Evolutionary conservation across 2,797 vertebrate species (phyloP), one percentile per base, ranked within the genome.

Genomic region (Lycodopsis pacificus): DNA sequence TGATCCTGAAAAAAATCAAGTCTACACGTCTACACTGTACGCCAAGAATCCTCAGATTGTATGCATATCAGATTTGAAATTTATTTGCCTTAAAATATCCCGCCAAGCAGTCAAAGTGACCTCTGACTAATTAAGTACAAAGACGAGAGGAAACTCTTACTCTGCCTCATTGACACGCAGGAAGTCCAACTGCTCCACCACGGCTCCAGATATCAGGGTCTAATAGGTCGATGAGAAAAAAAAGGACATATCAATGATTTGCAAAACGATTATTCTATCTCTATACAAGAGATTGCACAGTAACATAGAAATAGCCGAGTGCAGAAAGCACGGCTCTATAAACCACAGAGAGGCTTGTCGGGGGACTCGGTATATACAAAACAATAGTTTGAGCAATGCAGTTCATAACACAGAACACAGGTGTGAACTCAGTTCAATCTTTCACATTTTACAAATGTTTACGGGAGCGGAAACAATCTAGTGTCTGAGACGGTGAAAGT

Each of bases 121-220:
- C 30, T 51, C 51, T 51, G 36, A 70, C 65, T 25, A 44, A 76
- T 59, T 38, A 53, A 65, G 27, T 67, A 76, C 13, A 79, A 48
- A 64, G 44, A 63, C 17, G 3, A 11, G 42, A 75, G 46, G 61
- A 46, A 34, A 20, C 8, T 80, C 97, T 96, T 95, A 99, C 98
- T 98, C 97, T 19, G 95, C 91, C 79, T 98, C 98, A 77, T 97
- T 95, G 88, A 99, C 96, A 51, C 96, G 96, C 36, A 99, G 93
- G 87, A 99, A 99, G 92, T 99, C 98, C 89, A 99, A 87, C 82
- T 99, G 98, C 86, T 99, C 98, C 80, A 99, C 96, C 58, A 97
- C 94, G 0, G 97, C 98, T 91, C 98, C 97, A 57, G 98, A 98
- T 92, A 99, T 97, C 87, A 99, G 91, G 0, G 98, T 99, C 98